phyloP scores from a whole-genome alignment of 2,888 invertebrate genomes.

The Dasypolia templi region DNA sequence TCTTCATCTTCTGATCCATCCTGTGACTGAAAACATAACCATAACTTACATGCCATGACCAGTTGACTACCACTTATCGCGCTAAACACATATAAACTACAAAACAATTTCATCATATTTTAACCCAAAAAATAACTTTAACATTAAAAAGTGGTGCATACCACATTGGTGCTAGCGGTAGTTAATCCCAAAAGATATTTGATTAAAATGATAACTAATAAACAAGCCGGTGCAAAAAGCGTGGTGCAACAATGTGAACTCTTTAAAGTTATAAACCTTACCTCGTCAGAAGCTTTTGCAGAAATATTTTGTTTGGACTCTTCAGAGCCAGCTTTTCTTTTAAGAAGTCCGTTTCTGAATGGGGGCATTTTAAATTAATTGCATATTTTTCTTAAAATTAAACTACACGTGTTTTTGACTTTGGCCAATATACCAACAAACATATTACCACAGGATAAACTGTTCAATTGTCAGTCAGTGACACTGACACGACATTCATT shows the following conservation, averaged over 20 bases:
- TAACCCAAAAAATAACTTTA: not conserved
- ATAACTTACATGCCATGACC: not conserved
- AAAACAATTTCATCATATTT: not conserved
- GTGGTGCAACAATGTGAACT: conserved; percentile 22
- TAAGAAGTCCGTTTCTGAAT: conserved; percentile 81
- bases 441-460: too few relatives aligned
- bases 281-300: conserved; percentile 66
- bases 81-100: not conserved
- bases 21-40: conserved; percentile 57
- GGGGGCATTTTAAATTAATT: conserved; percentile 81
- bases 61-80: too few relatives aligned
- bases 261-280: conserved; percentile 60
- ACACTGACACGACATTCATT: conserved; percentile 1
- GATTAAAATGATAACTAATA: not conserved
- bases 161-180: not conserved
- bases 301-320: conserved; percentile 55
- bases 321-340: conserved; percentile 77
- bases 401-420: conserved; percentile 63
- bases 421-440: not conserved
- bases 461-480: not conserved
- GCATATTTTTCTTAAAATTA: conserved; percentile 15
- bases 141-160: not conserved
- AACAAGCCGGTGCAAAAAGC: not conserved
- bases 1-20: conserved; percentile 71
- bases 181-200: not conserved